phyloP scores from a whole-genome alignment of 2,113 vertebrate species.

The Pampusana beccarii region DNA sequence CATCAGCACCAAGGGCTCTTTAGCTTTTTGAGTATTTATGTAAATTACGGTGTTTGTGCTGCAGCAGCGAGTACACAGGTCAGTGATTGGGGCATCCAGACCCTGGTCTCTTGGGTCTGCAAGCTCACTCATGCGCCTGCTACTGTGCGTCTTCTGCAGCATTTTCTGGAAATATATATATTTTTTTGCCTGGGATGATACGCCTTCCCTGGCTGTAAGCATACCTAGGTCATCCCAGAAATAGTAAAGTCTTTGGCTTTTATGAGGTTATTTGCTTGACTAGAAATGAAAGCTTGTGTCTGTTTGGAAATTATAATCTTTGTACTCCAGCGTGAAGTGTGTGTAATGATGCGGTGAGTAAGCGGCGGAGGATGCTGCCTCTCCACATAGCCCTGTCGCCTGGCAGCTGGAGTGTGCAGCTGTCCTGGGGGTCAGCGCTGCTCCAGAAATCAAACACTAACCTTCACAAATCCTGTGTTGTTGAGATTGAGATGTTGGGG shows the following conservation, averaged over 20 bases:
- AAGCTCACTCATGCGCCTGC: neutral
- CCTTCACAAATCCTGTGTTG: neutral
- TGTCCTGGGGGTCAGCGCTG: neutral
- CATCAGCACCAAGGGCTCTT: neutral
- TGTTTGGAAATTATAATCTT: neutral
- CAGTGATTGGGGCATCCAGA: neutral
- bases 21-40: neutral
- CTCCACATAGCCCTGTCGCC: neutral
- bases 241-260: neutral
- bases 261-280: neutral
- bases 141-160: neutral
- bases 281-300: neutral
- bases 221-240: neutral
- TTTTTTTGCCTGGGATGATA: neutral
- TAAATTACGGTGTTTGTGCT: neutral
- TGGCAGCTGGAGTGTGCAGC: neutral
- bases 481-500: neutral
- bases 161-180: neutral
- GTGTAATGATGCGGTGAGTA: neutral
- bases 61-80: neutral
- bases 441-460: neutral
- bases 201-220: neutral
- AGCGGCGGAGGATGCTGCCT: neutral
- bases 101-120: neutral
- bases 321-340: neutral